Evolutionary conservation across 2,888 invertebrate species (phyloP), one percentile per base, ranked within the genome.

Genomic region (Acronicta psi): DNA sequence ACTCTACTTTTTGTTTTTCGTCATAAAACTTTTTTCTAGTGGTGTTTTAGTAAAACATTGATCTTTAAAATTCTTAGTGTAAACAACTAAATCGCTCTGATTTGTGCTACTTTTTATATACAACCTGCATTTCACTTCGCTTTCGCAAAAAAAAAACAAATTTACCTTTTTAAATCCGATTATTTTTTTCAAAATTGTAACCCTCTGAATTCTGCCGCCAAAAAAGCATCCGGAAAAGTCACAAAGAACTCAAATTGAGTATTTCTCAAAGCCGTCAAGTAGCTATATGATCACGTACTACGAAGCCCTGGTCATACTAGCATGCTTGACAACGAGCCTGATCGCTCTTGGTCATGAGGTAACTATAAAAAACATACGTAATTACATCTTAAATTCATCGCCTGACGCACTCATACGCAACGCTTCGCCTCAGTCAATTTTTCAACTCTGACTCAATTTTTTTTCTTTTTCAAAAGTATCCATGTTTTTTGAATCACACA

Each of bases 241-340:
- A 4, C 31, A 34, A 2, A 36, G 3, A 40, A n/a, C 6, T 5
- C 41, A n/a, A 16, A 18, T 34, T 34, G 52, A 68, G 42, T 43
- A 44, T 45, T 58, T 46, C 13, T 37, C 36, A 41, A 41, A 14
- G 25, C 18, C 37, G 49, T 56, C 38, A 68, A 67, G 53, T 54
- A 51, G 60, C 81, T 85, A 70, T 76, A 89, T 93, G 87, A 80
- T 93, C 36, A 81, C 85, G 43, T 90, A 88, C 73, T 81, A 85
- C 82, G 84, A 88, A 66, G 86, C 86, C 59, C 74, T 90, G 63
- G 82, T 91, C 67, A 80, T 91, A 56, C 70, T 92, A 83, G 88
- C 88, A 91, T 93, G 93, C 75, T 83, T 91, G 77, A 87, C 88
- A 52, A 88, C 86, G 55, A 82, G 90, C 44, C 72, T 90, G 56